A percentile compares a stretch with the other conserved stretches of the same genome.
phyloP scores from a whole-genome alignment of 1,140 invertebrate species.

The Eumaeus atala region DNA sequence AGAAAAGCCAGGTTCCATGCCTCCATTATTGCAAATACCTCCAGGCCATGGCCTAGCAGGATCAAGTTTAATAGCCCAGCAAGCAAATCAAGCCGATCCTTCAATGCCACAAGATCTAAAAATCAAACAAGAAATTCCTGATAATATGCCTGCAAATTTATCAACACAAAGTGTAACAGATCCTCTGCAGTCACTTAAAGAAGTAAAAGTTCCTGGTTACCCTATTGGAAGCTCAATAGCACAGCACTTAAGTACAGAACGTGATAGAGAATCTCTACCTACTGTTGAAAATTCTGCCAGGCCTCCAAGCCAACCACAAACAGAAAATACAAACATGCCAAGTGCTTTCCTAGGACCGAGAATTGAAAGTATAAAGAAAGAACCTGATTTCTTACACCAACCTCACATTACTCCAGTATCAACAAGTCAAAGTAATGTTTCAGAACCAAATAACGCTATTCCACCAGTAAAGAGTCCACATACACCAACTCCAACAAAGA shows the following conservation, averaged over 20 bases:
- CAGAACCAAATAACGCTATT: constrained; percentile 44
- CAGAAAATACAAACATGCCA: constrained; percentile 51
- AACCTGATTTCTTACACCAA: constrained; percentile 77
- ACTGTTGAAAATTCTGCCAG: constrained; percentile 64
- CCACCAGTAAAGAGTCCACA: constrained; percentile 69
- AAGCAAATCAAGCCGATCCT: constrained; percentile 64
- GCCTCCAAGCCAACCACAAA: constrained; percentile 63
- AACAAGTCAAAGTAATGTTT: constrained; percentile 55
- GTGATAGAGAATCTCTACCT: constrained; percentile 64
- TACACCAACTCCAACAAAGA: constrained; percentile 69
- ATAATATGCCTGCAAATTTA: constrained; percentile 66
- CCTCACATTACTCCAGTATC: constrained; percentile 56
- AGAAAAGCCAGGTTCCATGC: constrained; percentile 58
- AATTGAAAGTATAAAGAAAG: constrained; percentile 84
- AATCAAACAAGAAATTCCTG: constrained; percentile 84
- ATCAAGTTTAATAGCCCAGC: constrained; percentile 44
- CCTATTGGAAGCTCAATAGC: constrained; percentile 69
- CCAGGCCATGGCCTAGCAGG: constrained; percentile 61
- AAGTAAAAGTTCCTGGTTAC: constrained; percentile 88
- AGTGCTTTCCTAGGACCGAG: constrained; percentile 75
- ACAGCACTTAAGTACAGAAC: constrained; percentile 61
- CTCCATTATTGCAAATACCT: constrained; percentile 73
- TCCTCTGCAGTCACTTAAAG: constrained; percentile 85
- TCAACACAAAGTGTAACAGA: constrained; percentile 76
- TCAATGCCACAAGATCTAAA: constrained; percentile 85